A percentile compares a stretch with the other conserved stretches of the same genome.
These are phyloP conservation scores for Steinernema scapterisci DNA, from an alignment of 2,888 invertebrate species.

Conservation along the genomic window DNA sequence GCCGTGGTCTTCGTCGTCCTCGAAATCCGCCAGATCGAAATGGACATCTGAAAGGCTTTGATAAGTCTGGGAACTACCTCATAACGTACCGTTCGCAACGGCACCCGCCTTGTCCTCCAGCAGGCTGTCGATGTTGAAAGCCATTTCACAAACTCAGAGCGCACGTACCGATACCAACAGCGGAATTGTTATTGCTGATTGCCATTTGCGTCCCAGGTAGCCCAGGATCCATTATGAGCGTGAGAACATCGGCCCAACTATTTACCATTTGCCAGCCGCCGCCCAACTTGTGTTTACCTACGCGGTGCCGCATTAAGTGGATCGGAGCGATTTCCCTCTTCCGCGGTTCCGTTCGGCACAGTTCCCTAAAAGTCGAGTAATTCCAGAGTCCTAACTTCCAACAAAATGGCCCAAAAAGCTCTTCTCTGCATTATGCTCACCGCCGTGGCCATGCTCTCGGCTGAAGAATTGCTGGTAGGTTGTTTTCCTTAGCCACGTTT, in stretches of 20 bases:
- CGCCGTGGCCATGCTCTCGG: neutral
- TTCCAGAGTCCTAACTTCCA: too few species aligned
- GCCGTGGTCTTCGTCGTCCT: neutral
- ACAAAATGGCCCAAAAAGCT: neutral
- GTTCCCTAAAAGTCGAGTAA: neutral
- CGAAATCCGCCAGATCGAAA: neutral
- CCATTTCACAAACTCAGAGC: constrained; percentile 35
- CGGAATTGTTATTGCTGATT: constrained; percentile 12
- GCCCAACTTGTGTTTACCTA: constrained; percentile 17
- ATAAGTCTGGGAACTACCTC: neutral
- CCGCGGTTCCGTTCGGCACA: neutral
- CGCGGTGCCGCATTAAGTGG: neutral
- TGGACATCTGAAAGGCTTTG: neutral
- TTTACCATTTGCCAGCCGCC: constrained; percentile 29
- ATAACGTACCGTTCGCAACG: neutral
- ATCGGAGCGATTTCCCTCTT: too few species aligned
- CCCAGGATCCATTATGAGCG: constrained; percentile 31
- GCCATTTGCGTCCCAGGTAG: constrained; percentile 31
- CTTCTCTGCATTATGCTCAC: neutral
- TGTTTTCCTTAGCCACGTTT: neutral
- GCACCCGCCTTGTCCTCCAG: constrained; percentile 33
- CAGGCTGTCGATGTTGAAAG: constrained; percentile 44
- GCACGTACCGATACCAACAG: neutral
- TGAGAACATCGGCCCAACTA: constrained; percentile 30
- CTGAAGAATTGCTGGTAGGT: constrained; percentile 19